Base-by-base conservation (phyloP, 2,888 invertebrate genomes). In the Epicampocera succincta region DNA sequence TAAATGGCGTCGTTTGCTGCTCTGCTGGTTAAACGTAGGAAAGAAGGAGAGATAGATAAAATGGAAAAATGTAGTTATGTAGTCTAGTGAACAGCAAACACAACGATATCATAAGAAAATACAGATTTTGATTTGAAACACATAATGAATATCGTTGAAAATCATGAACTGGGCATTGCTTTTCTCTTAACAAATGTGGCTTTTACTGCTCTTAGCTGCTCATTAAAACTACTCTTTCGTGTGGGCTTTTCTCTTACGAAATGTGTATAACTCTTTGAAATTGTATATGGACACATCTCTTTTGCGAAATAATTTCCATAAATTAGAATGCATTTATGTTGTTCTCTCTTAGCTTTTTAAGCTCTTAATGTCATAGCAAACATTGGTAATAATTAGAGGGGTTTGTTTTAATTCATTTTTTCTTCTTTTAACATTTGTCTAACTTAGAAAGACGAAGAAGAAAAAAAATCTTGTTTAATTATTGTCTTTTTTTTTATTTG, bases 1-100 rank as follows among this genome's bases (percentile, higher is more conserved):
- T 71, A 73, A 77, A 79, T 79, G 78, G 78, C 78, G 72, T 79
- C 78, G 72, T 73, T n/a, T 63, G 44, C 52, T 68, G 58, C 71
- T 63, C 66, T 68, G 65, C 74, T 58, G 25, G 63, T 40, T 40
- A 21, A 65, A 68, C 17, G 44, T 15, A 54, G 17, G 46, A 15
- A 54, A 46, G 68, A 68, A 25, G 69, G 68, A 46, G 69, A 77
- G 38, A 54, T 48, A 60, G 21, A 60, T 48, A 46, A 38, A 33
- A 29, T 66, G 38, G 58, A 38, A 73, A 79, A 73, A 58, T 79
- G 78, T 73, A 68, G 78, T 33, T 79, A 17, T 79, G 72, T 79
- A 73, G 78, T 54, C 19, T 42, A 48, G 61, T 13, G 12, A 25
- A n/a, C 42, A 33, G 42, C 38, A 50, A 44, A n/a, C 17, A 21